A percentile compares a stretch with the other conserved stretches of the same genome.
Evolutionary conservation across 1,140 invertebrate genomes (phyloP).

Genomic region (Conus betulinus): DNA sequence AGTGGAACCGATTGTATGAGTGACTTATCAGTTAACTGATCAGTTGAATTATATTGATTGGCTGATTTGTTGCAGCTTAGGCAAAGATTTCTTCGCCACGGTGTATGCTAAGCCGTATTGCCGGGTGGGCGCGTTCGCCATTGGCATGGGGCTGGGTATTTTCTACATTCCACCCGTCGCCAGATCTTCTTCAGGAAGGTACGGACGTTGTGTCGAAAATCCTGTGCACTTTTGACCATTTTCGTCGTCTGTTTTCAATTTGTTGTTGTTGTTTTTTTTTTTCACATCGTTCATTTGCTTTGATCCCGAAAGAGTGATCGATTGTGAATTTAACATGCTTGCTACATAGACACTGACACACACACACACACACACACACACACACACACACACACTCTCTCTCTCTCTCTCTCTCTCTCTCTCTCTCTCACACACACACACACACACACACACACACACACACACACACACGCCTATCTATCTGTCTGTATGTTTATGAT

Average conservation of each 20-base stretch:
- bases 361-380: no score
- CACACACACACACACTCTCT: no score
- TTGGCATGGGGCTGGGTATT: constrained; percentile 77
- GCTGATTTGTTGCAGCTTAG: constrained; percentile 33
- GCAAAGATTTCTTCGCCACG: constrained; percentile 76
- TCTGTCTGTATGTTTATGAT: no score
- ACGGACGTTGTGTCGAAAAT: neutral
- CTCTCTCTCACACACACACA: no score
- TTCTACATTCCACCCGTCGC: constrained; percentile 56
- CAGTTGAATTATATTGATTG: neutral
- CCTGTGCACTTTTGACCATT: neutral
- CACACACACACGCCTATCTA: no score
- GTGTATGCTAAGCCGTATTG: constrained; percentile 86
- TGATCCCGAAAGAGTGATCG: no score
- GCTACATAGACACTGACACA: no score
- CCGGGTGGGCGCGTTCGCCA: constrained; percentile 76
- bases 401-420: no score
- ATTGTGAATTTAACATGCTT: no score
- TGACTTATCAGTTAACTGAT: no score
- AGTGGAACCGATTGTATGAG: no score
- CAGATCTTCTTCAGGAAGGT: constrained; percentile 45
- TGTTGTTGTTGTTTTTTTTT: neutral
- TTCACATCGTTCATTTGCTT: neutral
- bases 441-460: no score
- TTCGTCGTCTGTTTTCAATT: neutral